Evolutionary conservation across 2,113 vertebrate genomes (phyloP), one percentile per base, ranked within the genome.

Genomic region (Tachysurus vachellii): DNA sequence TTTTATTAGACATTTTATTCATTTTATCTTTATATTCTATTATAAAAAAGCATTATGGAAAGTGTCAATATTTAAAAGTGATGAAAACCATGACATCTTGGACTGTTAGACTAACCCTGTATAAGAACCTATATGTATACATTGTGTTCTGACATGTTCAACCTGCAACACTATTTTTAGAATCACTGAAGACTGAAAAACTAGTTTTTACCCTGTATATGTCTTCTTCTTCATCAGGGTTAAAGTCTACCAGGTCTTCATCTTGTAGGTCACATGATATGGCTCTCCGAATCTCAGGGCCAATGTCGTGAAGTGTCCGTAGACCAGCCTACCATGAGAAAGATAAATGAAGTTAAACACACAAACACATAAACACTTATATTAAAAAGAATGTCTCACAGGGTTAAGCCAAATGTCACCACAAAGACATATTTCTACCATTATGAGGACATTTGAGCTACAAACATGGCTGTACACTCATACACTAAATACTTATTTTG

Each of bases 241-340:
- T 96, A 85, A 93, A 93, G 89, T 97, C 96, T 54, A 99, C 96
- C 1, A 97, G 96, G 86, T 97, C 98, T 88, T 97, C 98, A 87
- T 99, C 97, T 94, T 99, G 97, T 89, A 99, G 96, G 94, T 99
- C 98, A 95, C 98, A 99, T 76, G 98, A 99, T 94, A 99, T 99
- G 91, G 97, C 98, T 90, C 98, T 95, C 84, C 97, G 96, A 92
- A 99, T 99, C 96, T 99, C 98, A 88, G 98, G 98, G 89, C 98
- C 98, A 89, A 99, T 99, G 92, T 99, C 98, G 92, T 99, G 98
- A 90, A 99, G 96, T 36, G 98, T 99, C 92, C 98, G 97, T 93
- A 99, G 95, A 91, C 98, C 98, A 56, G 98, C 98, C 98, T 99
- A 95, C 85, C 96, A 94, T 86, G 94, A 26, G 7, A 80, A 26